Percentiles rank a stretch among this genome's conserved stretches.
Conservation (phyloP, 1,140 invertebrate genomes). For the Caenorhabditis latens region DNA sequence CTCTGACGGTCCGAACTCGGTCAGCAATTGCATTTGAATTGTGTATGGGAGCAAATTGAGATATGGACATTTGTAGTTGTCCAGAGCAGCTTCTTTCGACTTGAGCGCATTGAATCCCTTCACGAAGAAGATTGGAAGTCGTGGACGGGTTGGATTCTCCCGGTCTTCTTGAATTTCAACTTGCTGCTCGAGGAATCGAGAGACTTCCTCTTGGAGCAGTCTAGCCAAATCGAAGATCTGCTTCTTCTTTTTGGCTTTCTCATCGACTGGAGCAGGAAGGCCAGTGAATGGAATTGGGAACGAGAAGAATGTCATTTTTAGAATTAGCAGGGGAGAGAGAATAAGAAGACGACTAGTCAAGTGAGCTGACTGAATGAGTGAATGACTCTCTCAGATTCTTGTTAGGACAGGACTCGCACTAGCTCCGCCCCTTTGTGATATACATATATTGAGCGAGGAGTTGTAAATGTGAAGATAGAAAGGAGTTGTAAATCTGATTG, state of each 20-base stretch:
- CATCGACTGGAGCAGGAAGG: neutral
- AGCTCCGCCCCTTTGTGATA: no score
- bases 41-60: neutral
- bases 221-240: neutral
- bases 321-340: no score
- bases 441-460: no score
- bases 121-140: neutral
- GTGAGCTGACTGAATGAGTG: no score
- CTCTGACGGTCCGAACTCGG: neutral
- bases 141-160: neutral
- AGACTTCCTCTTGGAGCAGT: neutral
- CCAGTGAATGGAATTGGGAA: no score
- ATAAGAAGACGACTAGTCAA: no score
- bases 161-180: neutral
- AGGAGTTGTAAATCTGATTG: no score
- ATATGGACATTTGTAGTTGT: neutral
- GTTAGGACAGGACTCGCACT: no score
- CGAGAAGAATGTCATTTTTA: no score
- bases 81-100: neutral
- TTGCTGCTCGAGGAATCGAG: neutral
- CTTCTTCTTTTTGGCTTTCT: neutral
- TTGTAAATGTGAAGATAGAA: no score
- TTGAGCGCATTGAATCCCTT: neutral
- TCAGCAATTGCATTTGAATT: neutral
- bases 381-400: no score